phyloP scores from a whole-genome alignment of 2,888 invertebrate genomes.

The Hecatera dysodea region DNA sequence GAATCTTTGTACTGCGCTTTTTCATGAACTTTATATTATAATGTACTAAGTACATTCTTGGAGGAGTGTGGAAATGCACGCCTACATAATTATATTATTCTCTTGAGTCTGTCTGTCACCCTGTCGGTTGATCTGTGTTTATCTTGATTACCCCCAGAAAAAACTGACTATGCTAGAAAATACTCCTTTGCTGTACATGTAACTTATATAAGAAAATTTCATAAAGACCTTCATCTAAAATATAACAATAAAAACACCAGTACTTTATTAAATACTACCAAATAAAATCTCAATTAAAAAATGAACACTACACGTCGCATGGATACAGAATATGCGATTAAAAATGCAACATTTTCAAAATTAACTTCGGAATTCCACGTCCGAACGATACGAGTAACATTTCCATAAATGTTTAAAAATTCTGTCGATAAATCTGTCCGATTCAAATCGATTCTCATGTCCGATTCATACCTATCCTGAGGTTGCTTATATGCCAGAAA shows the following conservation, averaged over 20 bases:
- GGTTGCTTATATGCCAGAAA: not conserved
- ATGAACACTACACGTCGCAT: not conserved
- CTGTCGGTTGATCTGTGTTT: no score
- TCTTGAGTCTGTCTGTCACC: no score
- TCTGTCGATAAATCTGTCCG: constrained; percentile 19
- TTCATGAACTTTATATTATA: no score
- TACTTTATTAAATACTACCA: no score
- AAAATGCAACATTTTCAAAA: constrained; percentile 26
- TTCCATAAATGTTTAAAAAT: constrained; percentile 38
- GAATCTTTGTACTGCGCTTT: no score
- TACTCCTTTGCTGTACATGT: no score
- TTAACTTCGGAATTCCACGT: not conserved
- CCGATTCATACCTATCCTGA: constrained; percentile 36
- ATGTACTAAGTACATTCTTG: no score
- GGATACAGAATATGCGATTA: not conserved
- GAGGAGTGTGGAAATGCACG: no score
- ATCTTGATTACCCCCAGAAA: no score
- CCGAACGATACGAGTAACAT: constrained; percentile 3
- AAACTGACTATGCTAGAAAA: no score
- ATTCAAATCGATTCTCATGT: constrained; percentile 51
- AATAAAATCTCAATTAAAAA: constrained; percentile 5
- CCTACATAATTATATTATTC: no score
- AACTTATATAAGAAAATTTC: not conserved
- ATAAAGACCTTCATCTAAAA: not conserved
- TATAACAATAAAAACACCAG: not conserved